Conservation (phyloP, 1,140 invertebrate species). For the Sitophilus oryzae region DNA sequence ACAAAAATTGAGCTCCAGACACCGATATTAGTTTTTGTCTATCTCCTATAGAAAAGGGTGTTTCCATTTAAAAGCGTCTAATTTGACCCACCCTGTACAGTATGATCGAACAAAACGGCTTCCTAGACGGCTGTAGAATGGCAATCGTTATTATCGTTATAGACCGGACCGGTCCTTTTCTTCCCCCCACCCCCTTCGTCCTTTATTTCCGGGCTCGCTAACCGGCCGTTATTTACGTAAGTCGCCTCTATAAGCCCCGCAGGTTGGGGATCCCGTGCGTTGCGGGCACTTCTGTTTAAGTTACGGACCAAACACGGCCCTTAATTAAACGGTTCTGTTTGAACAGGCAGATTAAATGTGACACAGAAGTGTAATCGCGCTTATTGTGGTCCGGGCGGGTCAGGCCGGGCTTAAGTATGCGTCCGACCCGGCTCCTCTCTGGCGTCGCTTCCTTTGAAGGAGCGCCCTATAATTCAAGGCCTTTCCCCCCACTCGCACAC, state of each 20-base stretch:
- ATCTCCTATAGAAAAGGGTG: too few relatives aligned
- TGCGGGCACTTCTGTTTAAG: constrained; percentile 47
- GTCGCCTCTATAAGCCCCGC: constrained; percentile 31
- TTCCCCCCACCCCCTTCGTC: neutral
- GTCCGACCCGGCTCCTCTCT: constrained; percentile 11
- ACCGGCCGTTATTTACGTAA: constrained; percentile 32
- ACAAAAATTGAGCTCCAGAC: too few relatives aligned
- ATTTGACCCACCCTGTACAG: too few relatives aligned
- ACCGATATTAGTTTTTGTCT: too few relatives aligned
- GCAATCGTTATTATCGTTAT: too few relatives aligned
- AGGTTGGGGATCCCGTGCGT: constrained; percentile 15
- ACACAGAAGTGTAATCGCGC: constrained; percentile 47
- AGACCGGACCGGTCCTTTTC: constrained; percentile 36
- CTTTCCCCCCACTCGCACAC: neutral
- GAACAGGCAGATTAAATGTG: constrained; percentile 47
- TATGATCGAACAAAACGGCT: too few relatives aligned
- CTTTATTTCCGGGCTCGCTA: neutral
- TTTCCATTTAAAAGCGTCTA: too few relatives aligned
- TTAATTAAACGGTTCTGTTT: constrained; percentile 48
- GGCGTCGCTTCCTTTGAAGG: too few relatives aligned
- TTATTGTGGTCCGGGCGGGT: constrained; percentile 42
- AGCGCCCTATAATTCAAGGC: neutral
- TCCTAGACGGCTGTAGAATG: too few relatives aligned
- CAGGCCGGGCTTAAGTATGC: constrained; percentile 24
- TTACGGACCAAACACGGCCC: constrained; percentile 44